Conservation (phyloP, 2,888 invertebrate species). For the Mythimna lalbum region DNA sequence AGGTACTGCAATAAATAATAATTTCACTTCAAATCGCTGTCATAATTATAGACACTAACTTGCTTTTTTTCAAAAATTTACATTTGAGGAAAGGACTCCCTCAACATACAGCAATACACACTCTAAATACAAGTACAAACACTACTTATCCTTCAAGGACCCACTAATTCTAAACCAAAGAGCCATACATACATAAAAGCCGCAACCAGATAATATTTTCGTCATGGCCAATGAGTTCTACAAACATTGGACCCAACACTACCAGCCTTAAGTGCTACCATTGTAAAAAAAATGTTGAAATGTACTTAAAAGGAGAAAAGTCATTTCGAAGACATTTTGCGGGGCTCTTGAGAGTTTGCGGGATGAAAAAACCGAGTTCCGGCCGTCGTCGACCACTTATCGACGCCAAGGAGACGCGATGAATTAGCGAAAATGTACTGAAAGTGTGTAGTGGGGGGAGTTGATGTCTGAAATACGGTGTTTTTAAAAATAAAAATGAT, state of each 20-base stretch:
- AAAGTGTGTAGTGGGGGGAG: constrained; percentile 39
- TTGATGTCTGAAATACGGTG: constrained; percentile 15
- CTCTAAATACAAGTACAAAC: constrained; percentile 49
- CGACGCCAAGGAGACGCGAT: constrained; percentile 77
- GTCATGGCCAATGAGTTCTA: constrained; percentile 47
- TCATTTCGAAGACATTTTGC: constrained; percentile 88
- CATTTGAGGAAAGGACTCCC: background rate
- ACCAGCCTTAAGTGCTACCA: constrained; percentile 75
- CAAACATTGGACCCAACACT: constrained; percentile 60
- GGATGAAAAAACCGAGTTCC: constrained; percentile 85
- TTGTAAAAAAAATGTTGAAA: constrained; percentile 83
- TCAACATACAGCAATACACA: constrained; percentile 21
- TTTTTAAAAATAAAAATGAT: constrained; percentile 8
- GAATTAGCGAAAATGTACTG: constrained; percentile 75
- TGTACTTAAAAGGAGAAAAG: constrained; percentile 84
- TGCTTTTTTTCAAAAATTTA: constrained; percentile 3
- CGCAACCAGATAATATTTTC: constrained; percentile 56
- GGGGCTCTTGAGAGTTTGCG: constrained; percentile 84
- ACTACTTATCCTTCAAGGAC: constrained; percentile 52
- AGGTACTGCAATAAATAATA: background rate
- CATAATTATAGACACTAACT: background rate
- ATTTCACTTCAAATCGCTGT: no score
- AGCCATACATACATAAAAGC: constrained; percentile 47
- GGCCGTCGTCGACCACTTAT: constrained; percentile 84
- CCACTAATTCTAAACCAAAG: constrained; percentile 50